Evolutionary conservation across 2,888 invertebrate genomes (phyloP), one percentile per base, ranked within the genome.

Genomic region (Balanococcus diminutus): DNA sequence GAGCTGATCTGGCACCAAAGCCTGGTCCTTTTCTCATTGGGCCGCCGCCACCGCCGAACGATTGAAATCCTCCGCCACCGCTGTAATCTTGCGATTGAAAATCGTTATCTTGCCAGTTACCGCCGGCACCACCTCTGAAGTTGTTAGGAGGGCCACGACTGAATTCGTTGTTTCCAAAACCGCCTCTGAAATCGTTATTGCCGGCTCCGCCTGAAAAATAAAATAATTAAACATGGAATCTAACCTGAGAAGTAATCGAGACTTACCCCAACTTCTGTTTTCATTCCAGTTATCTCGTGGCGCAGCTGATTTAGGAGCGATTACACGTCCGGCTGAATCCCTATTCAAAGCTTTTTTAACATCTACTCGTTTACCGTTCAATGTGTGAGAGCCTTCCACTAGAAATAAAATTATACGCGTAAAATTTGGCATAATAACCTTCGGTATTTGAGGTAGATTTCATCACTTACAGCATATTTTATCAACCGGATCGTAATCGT

Each of bases 401-500:
- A 11, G 28, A 75, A 46, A 16, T 14, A 67, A 61, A 61, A 25
- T 61, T 25, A 22, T 2, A 56, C 6, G 4, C n/a, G n/a, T 46
- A 46, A 46, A n/a, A n/a, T n/a, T n/a, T n/a, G n/a, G n/a, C n/a
- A 3, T n/a, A 46, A 46, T n/a, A n/a, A 46, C 46, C 36, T 8
- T 36, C 36, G 3, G 36, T 36, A n/a, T n/a, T n/a, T n/a, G n/a
- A n/a, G 4, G 36, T 36, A 36, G 11, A 2, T 42, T 6, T 42
- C 42, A 42, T 32, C 19, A 94, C 96, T 94, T 92, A 96, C 96
- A 93, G 88, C 97, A 96, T 90, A 97, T 94, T 91, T 97, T 98
- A 90, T 98, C 98, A 86, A 98, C 98, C 2, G 97, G 95, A 91
- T 99, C 98, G 90, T 98, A 98, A 90, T 99, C 98, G 89, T 97